phyloP scores from a whole-genome alignment of 2,113 vertebrate species.

The Dryoscopus gambensis region DNA sequence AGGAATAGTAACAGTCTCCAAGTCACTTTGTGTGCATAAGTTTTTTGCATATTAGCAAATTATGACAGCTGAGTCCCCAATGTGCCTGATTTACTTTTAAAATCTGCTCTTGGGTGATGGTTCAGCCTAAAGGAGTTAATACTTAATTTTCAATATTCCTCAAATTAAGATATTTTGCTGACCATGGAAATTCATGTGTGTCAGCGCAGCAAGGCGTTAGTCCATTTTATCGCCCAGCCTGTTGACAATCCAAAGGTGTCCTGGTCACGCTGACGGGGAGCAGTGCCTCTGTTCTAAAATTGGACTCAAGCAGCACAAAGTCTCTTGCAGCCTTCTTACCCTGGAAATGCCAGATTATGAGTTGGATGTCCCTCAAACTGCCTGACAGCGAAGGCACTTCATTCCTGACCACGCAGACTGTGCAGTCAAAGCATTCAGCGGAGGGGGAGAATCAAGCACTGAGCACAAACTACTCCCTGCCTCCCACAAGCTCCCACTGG shows the following conservation, averaged over 20 bases:
- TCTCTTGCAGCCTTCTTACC: background rate
- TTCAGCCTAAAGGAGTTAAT: background rate
- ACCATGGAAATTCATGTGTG: background rate
- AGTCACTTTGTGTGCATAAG: background rate
- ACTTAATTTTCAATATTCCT: background rate
- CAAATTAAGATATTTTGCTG: background rate
- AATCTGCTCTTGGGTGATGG: background rate
- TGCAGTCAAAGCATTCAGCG: background rate
- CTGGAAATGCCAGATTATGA: background rate
- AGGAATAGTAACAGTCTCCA: background rate
- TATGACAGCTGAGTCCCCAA: background rate
- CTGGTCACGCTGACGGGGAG: background rate
- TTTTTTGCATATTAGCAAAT: background rate
- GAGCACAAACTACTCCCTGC: background rate
- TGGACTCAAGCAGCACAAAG: background rate
- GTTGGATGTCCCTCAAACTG: background rate
- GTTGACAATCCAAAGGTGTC: background rate
- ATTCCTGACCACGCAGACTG: background rate
- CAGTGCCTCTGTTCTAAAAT: slow-evolving; percentile 51
- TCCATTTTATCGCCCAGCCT: background rate
- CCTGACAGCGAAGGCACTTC: background rate
- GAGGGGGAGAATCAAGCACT: background rate
- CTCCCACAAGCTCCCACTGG: background rate
- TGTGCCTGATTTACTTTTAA: background rate
- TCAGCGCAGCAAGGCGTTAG: background rate